A percentile compares a stretch with the other conserved stretches of the same genome.
Conservation (phyloP, 2,113 vertebrate species). For the Carassius gibelio region DNA sequence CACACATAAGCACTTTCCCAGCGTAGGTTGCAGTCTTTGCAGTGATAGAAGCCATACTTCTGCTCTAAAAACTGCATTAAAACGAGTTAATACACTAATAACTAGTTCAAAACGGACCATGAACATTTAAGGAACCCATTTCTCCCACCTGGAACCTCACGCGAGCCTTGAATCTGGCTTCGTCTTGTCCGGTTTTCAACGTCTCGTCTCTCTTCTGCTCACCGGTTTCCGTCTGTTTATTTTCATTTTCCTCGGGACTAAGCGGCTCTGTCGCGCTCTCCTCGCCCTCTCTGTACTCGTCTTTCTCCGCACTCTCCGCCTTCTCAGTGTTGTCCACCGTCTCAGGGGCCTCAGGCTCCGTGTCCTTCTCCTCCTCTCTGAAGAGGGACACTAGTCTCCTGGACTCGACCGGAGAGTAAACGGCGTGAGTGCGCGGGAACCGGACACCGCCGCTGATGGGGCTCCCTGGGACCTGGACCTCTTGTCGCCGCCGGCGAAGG, state of each 20-base stretch:
- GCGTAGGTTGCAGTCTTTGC: constrained; percentile 91
- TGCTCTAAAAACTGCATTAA: constrained; percentile 88
- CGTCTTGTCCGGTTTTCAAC: constrained; percentile 47
- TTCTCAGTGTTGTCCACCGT: not conserved
- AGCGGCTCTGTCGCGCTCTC: not conserved
- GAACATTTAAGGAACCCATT: too few species aligned
- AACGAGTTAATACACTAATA: not conserved
- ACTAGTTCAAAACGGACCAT: too few species aligned
- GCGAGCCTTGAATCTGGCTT: constrained; percentile 70
- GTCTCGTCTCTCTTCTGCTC: constrained; percentile 19
- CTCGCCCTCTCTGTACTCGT: not conserved
- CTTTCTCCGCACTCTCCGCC: not conserved
- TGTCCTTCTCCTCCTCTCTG: constrained; percentile 63
- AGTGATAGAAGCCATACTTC: constrained; percentile 97
- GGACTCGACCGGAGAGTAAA: constrained; percentile 86
- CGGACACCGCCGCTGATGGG: constrained; percentile 70
- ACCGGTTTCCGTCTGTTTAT: constrained; percentile 29
- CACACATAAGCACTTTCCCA: constrained; percentile 99
- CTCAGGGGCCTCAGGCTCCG: not conserved
- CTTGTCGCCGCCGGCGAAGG: constrained; percentile 61
- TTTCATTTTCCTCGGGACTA: constrained; percentile 36
- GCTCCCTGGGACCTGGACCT: constrained; percentile 65
- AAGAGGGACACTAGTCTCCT: constrained; percentile 78
- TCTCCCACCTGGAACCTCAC: constrained; percentile 87
- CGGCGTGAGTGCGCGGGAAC: constrained; percentile 85